A percentile compares a stretch with the other conserved stretches of the same genome.
Evolutionary conservation across 2,113 vertebrate species (phyloP).

Genomic region (Rhea americana): DNA sequence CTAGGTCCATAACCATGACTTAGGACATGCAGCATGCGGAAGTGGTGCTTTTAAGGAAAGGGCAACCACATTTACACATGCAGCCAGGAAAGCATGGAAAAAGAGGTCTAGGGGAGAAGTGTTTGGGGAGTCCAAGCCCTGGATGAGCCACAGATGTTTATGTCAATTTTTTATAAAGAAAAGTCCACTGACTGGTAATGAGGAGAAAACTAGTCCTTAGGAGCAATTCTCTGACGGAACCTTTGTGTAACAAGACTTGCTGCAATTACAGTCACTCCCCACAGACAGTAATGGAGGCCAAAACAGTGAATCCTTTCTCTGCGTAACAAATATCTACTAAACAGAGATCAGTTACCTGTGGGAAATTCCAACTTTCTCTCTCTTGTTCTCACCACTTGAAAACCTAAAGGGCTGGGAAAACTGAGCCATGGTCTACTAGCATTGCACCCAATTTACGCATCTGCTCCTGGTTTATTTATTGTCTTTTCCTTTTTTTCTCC

Average conservation of each 20-base stretch:
- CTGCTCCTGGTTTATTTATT: neutral
- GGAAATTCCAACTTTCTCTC: neutral
- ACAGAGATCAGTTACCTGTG: neutral
- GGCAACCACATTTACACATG: neutral
- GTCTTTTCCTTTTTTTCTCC: neutral
- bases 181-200: accelerated
- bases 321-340: neutral
- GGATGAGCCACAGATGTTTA: neutral
- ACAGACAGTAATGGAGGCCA: neutral
- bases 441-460: neutral
- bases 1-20: neutral
- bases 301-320: neutral
- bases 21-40: accelerated
- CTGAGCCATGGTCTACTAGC: neutral
- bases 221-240: neutral
- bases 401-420: neutral
- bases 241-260: neutral
- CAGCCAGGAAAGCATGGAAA: neutral
- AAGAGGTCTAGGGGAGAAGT: neutral
- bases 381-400: neutral
- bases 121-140: neutral
- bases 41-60: neutral
- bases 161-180: too few relatives aligned
- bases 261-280: neutral
- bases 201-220: neutral